These are phyloP conservation scores for Chelonus formosanus DNA, from an alignment of 2,888 invertebrate genomes.

Conservation along the genomic window DNA sequence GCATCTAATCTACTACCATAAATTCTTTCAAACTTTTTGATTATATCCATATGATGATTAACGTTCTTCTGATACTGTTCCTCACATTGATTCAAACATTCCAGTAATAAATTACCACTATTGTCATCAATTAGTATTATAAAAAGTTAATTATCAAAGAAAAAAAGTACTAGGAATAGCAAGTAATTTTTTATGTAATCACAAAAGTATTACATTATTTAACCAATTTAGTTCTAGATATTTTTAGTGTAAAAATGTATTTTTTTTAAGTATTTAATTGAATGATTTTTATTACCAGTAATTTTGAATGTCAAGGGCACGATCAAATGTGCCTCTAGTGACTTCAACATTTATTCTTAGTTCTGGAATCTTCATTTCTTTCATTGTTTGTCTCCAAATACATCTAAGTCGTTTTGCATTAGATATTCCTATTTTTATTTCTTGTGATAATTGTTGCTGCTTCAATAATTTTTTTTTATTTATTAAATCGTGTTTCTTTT, in stretches of 20 bases:
- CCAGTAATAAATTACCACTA: slow-evolving; percentile 61
- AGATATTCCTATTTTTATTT: slow-evolving; percentile 59
- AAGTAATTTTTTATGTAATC: not conserved
- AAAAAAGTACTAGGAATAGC: not conserved
- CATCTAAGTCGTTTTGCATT: slow-evolving; percentile 57
- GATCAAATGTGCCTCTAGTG: slow-evolving; percentile 65
- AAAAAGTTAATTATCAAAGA: not conserved
- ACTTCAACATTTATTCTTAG: slow-evolving; percentile 62
- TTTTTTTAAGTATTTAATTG: not conserved
- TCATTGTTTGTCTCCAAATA: slow-evolving; percentile 63
- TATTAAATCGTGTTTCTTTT: slow-evolving; percentile 47
- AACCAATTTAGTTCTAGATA: too few relatives aligned
- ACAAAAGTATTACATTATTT: not conserved
- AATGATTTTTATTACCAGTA: slow-evolving; percentile 51
- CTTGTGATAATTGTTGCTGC: slow-evolving; percentile 58
- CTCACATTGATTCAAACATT: slow-evolving; percentile 61
- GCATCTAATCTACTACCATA: slow-evolving; percentile 53
- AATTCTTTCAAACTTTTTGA: slow-evolving; percentile 58
- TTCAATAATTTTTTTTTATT: slow-evolving; percentile 49
- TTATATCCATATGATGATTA: slow-evolving; percentile 58
- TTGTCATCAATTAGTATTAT: not conserved
- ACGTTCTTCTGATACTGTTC: slow-evolving; percentile 62
- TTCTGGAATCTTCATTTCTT: slow-evolving; percentile 60
- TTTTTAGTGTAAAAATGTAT: not conserved
- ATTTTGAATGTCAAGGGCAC: slow-evolving; percentile 65